Evolutionary conservation across 2,888 invertebrate genomes (phyloP), one percentile per base, ranked within the genome.

Genomic region (Plebejus argus): DNA sequence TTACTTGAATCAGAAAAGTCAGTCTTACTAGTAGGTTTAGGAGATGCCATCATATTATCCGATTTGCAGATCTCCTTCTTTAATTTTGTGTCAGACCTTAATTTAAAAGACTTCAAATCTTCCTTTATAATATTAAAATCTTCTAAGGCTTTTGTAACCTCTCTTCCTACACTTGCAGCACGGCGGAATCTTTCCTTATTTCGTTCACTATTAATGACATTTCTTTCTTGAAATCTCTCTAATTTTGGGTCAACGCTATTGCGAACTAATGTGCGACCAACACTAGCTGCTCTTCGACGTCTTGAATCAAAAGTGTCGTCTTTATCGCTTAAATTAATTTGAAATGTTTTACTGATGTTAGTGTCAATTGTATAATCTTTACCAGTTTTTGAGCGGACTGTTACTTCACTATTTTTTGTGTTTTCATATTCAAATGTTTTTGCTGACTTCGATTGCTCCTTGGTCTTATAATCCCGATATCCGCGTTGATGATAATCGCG

Each of bases 331-430:
- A 83, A 82, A 33, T 88, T 76, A 49, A 86, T 84, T 85, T 92
- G 91, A 80, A 92, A 93, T 49, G 91, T 90, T 76, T 86, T 84
- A 76, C 88, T 89, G 15, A 91, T 86, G 82, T 91, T 93, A 3
- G 91, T 92, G 79, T 94, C 90, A 81, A 93, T 93, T 23, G 83
- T 86, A 80, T 93, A 91, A n/a, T 89, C 85, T 28, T 85, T 85
- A 1, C 90, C 89, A 6, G 83, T 81, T 74, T 88, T 83, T 7
- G 85, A 82, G 82, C 89, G 84, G 3, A 90, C 85, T 4, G 87
- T 88, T 74, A 89, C 28, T 78, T 45, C 84, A 35, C 88, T 88
- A 33, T 88, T 88, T 45, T 84, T 83, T 78, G 20, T 23, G n/a
- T 72, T 45, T 23, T 72, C 45, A 45, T 20, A 72, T 72, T 45